Base-by-base conservation (phyloP, 2,888 invertebrate species). In the Ctena decussata region DNA sequence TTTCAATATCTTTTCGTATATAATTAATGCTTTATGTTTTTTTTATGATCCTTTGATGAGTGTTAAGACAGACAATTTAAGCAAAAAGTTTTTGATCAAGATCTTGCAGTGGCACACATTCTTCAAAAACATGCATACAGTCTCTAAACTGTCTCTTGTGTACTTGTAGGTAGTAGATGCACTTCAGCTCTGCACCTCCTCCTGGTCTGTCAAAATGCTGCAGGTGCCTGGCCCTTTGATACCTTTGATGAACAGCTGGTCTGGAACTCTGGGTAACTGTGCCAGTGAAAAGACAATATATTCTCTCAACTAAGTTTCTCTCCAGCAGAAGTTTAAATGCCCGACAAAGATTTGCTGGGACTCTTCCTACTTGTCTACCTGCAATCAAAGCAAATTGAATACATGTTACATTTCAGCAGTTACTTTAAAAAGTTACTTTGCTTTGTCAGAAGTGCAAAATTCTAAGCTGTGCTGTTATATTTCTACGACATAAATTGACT, bases 311-410 rank as follows among this genome's bases (percentile, higher is more conserved):
- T 35, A 76, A n/a, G 39, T 35, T 49, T 12, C 24, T 30, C 21
- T 76, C 71, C 24, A 81, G 30, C 24, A 76, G 53, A 1, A n/a
- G 8, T 53, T 27, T 57, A 70, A 81, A 81, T 2, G 69, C 80
- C 21, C 80, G 44, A 32, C 75, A 76, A 39, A 81, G 21, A 24
- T 81, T 81, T 32, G 80, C 76, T 69, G 80, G 80, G 1, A 81
- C 75, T 69, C 70, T 65, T 11, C 76, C 80, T 37, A 71, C 80
- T 70, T 81, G 80, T 39, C 53, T 70, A 24, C 80, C 80, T 37
- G 75, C 49, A 37, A 27, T 37, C 35, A 49, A 12, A 0, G 32
- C 18, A 18, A 44, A 41, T 46, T 12, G 27, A 15, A n/a, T 11
- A 57, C 27, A 41, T 41, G 41, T 41, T 15, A 41, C 15, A 6